Evolutionary conservation across 1,140 invertebrate species (phyloP).

Genomic region (Phortica variegata): DNA sequence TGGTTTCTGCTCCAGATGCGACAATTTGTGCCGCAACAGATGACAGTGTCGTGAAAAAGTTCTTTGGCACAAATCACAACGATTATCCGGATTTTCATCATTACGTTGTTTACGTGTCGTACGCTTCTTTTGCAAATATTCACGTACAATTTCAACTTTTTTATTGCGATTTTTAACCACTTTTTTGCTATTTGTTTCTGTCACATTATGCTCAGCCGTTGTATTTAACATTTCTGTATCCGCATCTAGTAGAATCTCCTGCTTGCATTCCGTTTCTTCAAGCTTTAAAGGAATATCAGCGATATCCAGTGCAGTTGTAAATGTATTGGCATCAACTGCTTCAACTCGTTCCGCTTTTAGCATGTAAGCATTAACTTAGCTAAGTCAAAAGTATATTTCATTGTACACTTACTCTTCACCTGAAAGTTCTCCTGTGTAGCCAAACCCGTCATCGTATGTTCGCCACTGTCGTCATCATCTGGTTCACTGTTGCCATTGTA

Average conservation of each 20-base stretch:
- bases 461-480: too few species aligned
- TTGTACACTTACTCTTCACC: too few species aligned
- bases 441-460: too few species aligned
- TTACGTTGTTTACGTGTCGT: constrained; percentile 21
- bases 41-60: constrained; percentile 50
- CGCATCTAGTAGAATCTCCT: too few species aligned
- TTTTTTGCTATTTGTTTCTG: background rate
- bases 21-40: constrained; percentile 43
- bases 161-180: background rate
- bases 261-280: constrained; percentile 20
- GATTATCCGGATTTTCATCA: constrained; percentile 38
- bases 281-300: too few species aligned
- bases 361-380: too few species aligned
- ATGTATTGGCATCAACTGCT: constrained; percentile 6
- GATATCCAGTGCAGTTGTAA: too few species aligned
- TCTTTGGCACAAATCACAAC: constrained; percentile 43
- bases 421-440: too few species aligned
- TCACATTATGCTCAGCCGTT: background rate
- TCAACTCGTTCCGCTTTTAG: too few species aligned
- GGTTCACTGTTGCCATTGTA: too few species aligned
- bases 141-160: constrained; percentile 21
- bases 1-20: constrained; percentile 56
- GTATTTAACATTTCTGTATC: constrained; percentile 6
- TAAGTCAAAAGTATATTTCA: too few species aligned
- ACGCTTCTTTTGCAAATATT: constrained; percentile 17